Evolutionary conservation across 2,113 vertebrate species (phyloP).

Genomic region (Dinomys branickii): DNA sequence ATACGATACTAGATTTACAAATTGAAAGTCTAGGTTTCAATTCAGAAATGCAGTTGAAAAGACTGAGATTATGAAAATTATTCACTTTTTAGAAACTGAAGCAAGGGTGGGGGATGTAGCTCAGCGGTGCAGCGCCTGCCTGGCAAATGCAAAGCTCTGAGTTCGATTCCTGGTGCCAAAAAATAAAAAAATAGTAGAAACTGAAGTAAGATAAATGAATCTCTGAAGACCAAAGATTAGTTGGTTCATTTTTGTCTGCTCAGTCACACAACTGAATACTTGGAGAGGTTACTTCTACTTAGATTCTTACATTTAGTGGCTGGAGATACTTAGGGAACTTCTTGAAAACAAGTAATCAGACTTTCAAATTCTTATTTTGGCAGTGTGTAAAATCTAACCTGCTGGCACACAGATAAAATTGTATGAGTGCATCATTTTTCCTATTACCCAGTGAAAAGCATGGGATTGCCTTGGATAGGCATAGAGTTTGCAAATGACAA

Average conservation of each 20-base stretch:
- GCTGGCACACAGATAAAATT: background rate
- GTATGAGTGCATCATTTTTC: background rate
- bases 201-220: background rate
- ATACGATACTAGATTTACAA: background rate
- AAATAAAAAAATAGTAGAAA: no score
- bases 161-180: no score
- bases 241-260: background rate
- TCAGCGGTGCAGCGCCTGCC: no score
- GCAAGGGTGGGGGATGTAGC: no score
- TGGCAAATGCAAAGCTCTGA: no score
- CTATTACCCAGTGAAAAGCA: background rate
- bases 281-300: conserved; percentile 46
- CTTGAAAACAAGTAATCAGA: conserved; percentile 26
- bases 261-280: background rate
- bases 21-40: background rate
- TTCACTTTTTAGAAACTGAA: conserved; percentile 49
- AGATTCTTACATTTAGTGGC: conserved; percentile 26
- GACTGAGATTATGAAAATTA: background rate
- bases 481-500: conserved; percentile 13
- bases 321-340: background rate
- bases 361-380: conserved; percentile 17
- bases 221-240: conserved; percentile 1
- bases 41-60: conserved; percentile 40
- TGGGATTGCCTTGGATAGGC: background rate
- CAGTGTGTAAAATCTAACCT: background rate